Conservation (phyloP, 2,888 invertebrate genomes). For the Syrphus vitripennis region DNA sequence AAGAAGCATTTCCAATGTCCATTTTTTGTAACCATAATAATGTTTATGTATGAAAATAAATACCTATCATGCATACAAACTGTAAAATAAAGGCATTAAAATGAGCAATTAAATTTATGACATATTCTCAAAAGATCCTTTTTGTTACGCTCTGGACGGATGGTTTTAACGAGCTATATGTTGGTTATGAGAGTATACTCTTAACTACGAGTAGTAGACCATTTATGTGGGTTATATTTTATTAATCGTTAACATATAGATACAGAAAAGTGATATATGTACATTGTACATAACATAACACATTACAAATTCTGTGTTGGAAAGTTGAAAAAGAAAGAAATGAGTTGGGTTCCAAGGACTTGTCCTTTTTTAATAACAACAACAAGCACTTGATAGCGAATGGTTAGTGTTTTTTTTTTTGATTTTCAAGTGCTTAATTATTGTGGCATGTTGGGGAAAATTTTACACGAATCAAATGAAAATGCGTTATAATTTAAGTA, state of each 20-base stretch:
- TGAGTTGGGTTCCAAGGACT: neutral
- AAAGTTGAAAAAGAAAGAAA: neutral
- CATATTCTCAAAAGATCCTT: neutral
- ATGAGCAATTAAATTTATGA: neutral
- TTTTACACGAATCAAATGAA: neutral
- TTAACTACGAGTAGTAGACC: neutral
- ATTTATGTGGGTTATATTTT: neutral
- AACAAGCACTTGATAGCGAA: neutral
- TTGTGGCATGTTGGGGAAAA: neutral
- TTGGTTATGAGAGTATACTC: neutral
- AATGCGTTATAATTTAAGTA: neutral
- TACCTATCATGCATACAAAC: neutral
- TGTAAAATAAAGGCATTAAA: neutral
- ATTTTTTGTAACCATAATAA: neutral
- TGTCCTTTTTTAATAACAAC: neutral
- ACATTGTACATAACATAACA: no score
- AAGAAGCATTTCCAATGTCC: neutral
- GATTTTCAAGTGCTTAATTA: neutral
- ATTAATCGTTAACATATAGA: neutral
- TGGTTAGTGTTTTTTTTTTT: neutral
- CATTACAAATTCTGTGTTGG: no score
- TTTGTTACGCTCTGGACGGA: neutral
- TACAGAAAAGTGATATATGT: no score
- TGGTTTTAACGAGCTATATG: neutral
- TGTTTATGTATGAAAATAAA: neutral